These are phyloP conservation scores for Chrysogorgia sp. DNA, from an alignment of 92 coral and sea anemone genomes.

Conservation along the genomic window DNA sequence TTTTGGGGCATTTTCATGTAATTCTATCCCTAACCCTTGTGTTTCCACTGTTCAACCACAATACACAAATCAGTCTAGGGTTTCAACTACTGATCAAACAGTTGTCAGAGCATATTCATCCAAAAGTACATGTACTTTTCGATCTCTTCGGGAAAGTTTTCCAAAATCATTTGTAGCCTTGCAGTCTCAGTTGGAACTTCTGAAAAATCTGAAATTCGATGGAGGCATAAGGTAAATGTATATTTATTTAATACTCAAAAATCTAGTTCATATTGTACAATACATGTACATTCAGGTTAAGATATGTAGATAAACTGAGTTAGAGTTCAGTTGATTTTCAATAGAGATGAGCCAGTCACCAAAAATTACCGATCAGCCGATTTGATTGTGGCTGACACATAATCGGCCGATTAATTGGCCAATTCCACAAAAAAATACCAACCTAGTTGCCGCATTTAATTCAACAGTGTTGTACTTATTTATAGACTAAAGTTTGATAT, in stretches of 20 bases:
- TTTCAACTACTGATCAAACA: not conserved
- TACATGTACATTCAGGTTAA: no score
- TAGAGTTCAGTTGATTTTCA: not conserved
- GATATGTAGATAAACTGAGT: no score
- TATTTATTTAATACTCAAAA: not conserved
- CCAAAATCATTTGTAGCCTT: constrained; percentile 12
- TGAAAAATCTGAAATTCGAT: not conserved
- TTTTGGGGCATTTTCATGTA: constrained; percentile 33
- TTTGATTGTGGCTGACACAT: no score
- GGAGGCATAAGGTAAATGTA: constrained; percentile 19
- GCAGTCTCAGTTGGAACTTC: not conserved
- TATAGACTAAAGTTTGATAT: no score
- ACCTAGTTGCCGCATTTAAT: no score
- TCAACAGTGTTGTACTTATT: no score
- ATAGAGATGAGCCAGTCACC: no score
- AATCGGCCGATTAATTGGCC: no score
- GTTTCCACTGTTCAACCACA: not conserved
- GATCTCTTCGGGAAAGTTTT: constrained; percentile 4
- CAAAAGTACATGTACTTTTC: not conserved
- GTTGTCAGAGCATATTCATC: not conserved
- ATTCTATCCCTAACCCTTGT: not conserved
- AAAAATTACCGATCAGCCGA: no score
- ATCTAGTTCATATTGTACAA: not conserved
- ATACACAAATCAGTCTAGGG: not conserved
- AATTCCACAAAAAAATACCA: no score